A percentile compares a stretch with the other conserved stretches of the same genome.
These are phyloP conservation scores for Drosophila acutilabella DNA, from an alignment of 2,888 invertebrate species.

Conservation along the genomic window DNA sequence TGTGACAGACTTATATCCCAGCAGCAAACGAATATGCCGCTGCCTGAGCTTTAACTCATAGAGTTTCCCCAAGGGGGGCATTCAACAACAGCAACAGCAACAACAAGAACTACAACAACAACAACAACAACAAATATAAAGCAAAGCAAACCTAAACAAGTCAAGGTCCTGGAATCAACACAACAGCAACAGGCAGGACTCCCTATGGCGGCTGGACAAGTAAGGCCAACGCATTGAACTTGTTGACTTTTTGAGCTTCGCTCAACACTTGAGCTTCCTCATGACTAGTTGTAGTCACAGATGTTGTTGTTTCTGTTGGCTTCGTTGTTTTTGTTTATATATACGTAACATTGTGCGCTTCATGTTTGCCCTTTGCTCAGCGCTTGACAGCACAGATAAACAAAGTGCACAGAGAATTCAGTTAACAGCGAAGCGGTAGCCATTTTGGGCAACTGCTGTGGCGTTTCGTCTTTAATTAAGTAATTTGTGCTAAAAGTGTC, in stretches of 20 bases:
- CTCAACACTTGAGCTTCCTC: conserved; percentile 40
- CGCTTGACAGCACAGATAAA: conserved; percentile 44
- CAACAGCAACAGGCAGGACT: conserved; percentile 33
- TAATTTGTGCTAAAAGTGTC: conserved; percentile 45
- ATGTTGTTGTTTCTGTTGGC: conserved; percentile 22
- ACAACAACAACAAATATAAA: conserved; percentile 12
- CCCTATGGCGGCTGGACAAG: conserved; percentile 42
- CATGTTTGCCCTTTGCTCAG: conserved; percentile 42
- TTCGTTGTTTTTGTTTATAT: conserved; percentile 28
- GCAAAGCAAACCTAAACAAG: conserved; percentile 41
- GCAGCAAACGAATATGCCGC: conserved; percentile 40
- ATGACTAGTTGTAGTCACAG: conserved; percentile 45
- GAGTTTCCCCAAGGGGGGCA: conserved; percentile 20
- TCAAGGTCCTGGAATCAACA: conserved; percentile 44
- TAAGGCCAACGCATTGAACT: conserved; percentile 63
- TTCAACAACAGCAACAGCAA: conserved; percentile 18
- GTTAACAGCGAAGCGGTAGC: background rate
- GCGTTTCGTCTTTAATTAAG: conserved; percentile 54
- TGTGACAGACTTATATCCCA: conserved; percentile 13
- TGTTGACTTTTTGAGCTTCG: conserved; percentile 54
- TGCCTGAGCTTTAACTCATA: conserved; percentile 22
- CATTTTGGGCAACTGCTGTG: conserved; percentile 23
- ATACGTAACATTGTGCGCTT: conserved; percentile 34
- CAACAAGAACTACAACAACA: conserved; percentile 9
- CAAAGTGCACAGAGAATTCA: conserved; percentile 30